These are phyloP conservation scores for Onychomys leucogaster DNA, from an alignment of 2,797 vertebrate genomes.

Conservation along the genomic window DNA sequence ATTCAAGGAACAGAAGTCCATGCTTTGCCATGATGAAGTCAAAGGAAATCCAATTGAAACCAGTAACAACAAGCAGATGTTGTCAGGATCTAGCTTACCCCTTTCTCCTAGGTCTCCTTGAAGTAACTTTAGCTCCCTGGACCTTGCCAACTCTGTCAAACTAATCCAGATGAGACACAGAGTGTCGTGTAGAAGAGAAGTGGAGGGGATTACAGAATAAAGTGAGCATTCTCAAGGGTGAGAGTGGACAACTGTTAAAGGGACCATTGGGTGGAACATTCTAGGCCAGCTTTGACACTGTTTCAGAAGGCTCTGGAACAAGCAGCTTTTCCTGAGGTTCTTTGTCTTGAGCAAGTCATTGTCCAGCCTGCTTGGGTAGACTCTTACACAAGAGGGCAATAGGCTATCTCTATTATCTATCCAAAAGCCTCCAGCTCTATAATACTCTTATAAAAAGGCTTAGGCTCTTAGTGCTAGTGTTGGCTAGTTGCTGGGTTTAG, in stretches of 20 bases:
- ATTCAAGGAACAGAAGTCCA: too few species aligned
- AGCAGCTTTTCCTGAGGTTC: not conserved
- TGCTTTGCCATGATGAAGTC: not conserved
- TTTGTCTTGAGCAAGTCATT: not conserved
- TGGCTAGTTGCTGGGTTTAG: not conserved
- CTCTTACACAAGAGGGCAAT: not conserved
- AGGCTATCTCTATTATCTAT: not conserved
- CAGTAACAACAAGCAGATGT: not conserved
- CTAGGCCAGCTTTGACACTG: not conserved
- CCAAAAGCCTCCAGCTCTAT: not conserved
- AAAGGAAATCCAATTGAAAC: not conserved
- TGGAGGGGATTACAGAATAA: not conserved
- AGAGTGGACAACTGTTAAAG: not conserved
- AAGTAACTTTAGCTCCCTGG: not conserved
- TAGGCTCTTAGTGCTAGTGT: not conserved
- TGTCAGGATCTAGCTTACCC: not conserved
- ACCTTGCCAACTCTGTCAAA: not conserved
- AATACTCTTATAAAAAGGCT: not conserved
- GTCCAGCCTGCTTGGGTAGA: not conserved
- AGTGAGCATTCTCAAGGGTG: not conserved
- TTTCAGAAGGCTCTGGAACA: not conserved
- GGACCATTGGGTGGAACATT: not conserved
- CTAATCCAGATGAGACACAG: not conserved
- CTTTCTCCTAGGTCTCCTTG: not conserved
- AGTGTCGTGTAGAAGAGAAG: too few species aligned